Base-by-base conservation (phyloP, 1,140 invertebrate species). In the Coelopa frigida region DNA sequence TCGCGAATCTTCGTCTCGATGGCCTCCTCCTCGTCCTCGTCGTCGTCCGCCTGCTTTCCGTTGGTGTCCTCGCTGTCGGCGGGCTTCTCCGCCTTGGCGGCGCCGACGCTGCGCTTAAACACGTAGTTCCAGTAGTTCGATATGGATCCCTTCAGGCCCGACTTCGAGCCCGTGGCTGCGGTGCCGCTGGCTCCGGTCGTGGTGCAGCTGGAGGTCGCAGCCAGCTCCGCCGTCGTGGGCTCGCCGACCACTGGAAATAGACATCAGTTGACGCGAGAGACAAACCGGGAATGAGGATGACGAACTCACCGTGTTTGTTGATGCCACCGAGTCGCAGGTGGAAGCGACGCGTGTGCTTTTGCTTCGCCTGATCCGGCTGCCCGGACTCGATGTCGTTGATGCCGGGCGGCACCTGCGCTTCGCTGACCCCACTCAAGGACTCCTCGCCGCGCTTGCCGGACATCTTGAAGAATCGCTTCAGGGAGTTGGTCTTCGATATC, bases 401-500 rank as follows among this genome's bases (percentile, higher is more conserved):
- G 6, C 40, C 24, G 32, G 27, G 24, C n/a, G 27, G 24, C 17
- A 29, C 15, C 24, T 20, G 5, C 14, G 15, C 15, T 4, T 42
- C 40, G 21, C 24, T 29, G 7, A 29, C 27, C 12, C 40, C 20
- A 1, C 24, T 42, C 4, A 29, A 29, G 10, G 21, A 18, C 15
- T 42, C 40, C 20, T 27, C 40, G 6, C n/a, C 24, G 27, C 40
- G 24, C 22, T n/a, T 27, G 6, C 32, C 20, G 27, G 40, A 3
- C 15, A 42, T 23, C 32, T 42, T 42, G 24, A 42, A 42, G 24
- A 42, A 42, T n/a, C 40, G 40, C 15, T 42, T 42, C 24, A 42
- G 32, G 24, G 40, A 27, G n/a, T 42, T 42, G 6, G 40, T 20
- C 15, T 42, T 42, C 11, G 38, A 26, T 14, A n/a, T 17, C 15